These are phyloP conservation scores for Aplidium turbinatum DNA, from an alignment of 23 tunicate species.

Conservation along the genomic window DNA sequence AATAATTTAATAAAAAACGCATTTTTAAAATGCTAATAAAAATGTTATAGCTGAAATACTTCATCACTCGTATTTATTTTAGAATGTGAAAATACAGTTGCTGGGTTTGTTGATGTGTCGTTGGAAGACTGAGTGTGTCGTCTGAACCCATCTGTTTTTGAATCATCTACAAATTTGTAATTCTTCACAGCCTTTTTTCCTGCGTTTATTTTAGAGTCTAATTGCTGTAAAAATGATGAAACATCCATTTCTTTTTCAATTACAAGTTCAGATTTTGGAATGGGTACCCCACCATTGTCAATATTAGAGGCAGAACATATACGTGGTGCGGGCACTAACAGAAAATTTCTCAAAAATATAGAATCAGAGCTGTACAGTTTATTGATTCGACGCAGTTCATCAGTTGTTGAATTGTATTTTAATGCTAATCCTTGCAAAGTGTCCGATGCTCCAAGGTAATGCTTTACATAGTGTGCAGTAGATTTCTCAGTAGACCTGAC, in stretches of 20 bases:
- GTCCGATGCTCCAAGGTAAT: constrained; percentile 48
- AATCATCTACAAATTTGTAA: constrained; percentile 8
- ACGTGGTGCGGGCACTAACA: constrained; percentile 51
- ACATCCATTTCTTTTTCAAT: constrained; percentile 35
- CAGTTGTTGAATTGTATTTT: constrained; percentile 52
- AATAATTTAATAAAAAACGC: too few species aligned
- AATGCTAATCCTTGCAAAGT: constrained; percentile 79
- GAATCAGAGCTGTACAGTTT: constrained; percentile 75
- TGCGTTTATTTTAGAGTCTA: constrained; percentile 43
- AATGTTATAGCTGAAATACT: too few species aligned
- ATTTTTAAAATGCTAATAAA: too few species aligned
- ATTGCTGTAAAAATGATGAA: constrained; percentile 31
- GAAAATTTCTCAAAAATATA: constrained; percentile 41
- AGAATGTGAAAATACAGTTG: too few species aligned
- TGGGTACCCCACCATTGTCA: background rate
- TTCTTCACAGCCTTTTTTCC: constrained; percentile 46
- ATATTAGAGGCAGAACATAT: background rate
- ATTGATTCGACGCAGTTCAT: constrained; percentile 75
- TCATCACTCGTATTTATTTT: too few species aligned
- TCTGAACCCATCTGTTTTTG: too few species aligned
- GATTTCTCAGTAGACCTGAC: constrained; percentile 50
- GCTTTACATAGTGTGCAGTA: constrained; percentile 38
- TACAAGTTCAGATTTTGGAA: background rate
- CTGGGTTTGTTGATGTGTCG: too few species aligned
- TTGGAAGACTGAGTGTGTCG: too few species aligned